A percentile compares a stretch with the other conserved stretches of the same genome.
phyloP scores from a whole-genome alignment of 53 echinoderm and acorn worm species.

The Paelopatides confundens region DNA sequence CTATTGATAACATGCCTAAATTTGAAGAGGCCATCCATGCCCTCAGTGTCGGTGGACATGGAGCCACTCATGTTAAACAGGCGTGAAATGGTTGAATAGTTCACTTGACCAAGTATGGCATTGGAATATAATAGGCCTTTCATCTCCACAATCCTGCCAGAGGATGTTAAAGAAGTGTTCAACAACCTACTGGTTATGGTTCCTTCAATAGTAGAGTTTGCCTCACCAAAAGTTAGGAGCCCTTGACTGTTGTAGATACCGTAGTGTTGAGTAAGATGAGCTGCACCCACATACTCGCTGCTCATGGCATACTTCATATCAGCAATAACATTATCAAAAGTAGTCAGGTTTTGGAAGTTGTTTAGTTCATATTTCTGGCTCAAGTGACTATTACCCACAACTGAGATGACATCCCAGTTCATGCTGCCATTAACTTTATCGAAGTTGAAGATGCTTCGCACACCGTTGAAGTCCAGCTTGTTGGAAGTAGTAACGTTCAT shows the following conservation, averaged over 20 bases:
- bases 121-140: conserved; percentile 54
- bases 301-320: conserved; percentile 47
- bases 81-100: conserved; percentile 49
- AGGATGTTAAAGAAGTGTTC: conserved; percentile 50
- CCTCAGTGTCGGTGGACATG: conserved; percentile 58
- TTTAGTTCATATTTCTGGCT: conserved; percentile 56
- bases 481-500: conserved; percentile 80
- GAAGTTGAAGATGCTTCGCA: conserved; percentile 69
- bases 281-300: conserved; percentile 45
- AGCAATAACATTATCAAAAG: conserved; percentile 51
- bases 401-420: conserved; percentile 50
- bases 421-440: conserved; percentile 75
- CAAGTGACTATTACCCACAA: conserved; percentile 7
- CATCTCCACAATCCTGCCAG: conserved; percentile 54
- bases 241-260: conserved; percentile 56
- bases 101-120: conserved; percentile 37
- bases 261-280: conserved; percentile 36
- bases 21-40: conserved; percentile 68
- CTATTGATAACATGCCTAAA: conserved; percentile 50
- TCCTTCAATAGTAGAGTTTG: neutral
- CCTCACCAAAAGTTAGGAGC: conserved; percentile 59
- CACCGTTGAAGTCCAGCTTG: conserved; percentile 67
- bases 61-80: conserved; percentile 76
- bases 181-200: conserved; percentile 38
- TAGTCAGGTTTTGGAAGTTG: conserved; percentile 65